phyloP scores from a whole-genome alignment of 2,113 vertebrate genomes.

The Malurus alboscapulatus region DNA sequence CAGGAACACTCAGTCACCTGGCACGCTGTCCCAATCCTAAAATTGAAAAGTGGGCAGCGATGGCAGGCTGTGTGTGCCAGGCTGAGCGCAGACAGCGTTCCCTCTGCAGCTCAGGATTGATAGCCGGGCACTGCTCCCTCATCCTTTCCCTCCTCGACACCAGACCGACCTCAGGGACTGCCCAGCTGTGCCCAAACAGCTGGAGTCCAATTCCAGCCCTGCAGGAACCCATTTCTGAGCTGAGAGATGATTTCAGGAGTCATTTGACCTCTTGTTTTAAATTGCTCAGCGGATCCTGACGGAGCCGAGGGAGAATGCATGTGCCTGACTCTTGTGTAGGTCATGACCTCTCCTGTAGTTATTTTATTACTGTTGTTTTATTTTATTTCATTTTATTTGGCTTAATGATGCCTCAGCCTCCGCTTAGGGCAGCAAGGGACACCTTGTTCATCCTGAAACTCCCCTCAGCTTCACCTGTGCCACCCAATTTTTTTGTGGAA shows the following conservation, averaged over 20 bases:
- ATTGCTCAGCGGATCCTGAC: background rate
- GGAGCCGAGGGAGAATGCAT: background rate
- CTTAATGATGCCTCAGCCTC: background rate
- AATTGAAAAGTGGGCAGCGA: background rate
- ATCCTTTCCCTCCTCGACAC: background rate
- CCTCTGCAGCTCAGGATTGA: background rate
- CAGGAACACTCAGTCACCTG: background rate
- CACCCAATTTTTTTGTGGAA: fast-evolving
- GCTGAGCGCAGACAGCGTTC: background rate
- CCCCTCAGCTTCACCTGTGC: background rate
- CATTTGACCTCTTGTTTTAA: background rate
- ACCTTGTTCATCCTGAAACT: background rate
- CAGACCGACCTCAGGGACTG: background rate
- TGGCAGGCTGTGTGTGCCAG: background rate
- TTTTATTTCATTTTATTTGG: background rate
- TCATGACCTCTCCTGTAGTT: background rate
- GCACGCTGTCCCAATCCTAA: background rate
- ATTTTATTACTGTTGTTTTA: background rate
- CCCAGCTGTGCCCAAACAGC: background rate
- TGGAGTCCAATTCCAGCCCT: background rate
- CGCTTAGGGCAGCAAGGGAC: background rate
- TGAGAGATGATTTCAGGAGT: background rate
- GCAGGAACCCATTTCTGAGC: background rate
- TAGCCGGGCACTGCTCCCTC: background rate
- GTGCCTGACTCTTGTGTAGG: background rate